A percentile compares a stretch with the other conserved stretches of the same genome.
These are phyloP conservation scores for Sycophila texana DNA, from an alignment of 2,888 invertebrate genomes.

Conservation along the genomic window DNA sequence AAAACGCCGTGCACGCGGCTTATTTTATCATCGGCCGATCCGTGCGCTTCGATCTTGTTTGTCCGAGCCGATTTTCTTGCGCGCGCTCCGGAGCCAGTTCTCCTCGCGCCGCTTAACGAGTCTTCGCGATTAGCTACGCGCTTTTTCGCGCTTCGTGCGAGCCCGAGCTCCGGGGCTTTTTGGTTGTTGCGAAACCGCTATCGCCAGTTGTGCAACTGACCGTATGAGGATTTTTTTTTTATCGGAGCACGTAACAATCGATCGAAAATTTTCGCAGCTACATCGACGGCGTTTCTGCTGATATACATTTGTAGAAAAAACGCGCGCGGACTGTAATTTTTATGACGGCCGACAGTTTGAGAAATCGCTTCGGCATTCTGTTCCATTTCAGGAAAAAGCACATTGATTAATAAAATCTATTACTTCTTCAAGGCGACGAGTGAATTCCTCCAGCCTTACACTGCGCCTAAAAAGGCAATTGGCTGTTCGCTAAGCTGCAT, in stretches of 20 bases:
- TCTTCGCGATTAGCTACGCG: background rate
- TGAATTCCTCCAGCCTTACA: constrained; percentile 9
- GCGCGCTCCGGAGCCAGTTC: background rate
- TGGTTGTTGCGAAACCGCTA: background rate
- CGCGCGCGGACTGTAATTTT: constrained; percentile 15
- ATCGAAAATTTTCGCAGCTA: background rate
- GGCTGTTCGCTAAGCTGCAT: background rate
- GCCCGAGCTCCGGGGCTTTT: background rate
- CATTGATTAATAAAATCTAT: constrained; percentile 50
- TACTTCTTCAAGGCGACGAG: constrained; percentile 31
- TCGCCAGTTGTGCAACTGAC: background rate
- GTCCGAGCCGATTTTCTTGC: too few species aligned
- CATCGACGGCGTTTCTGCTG: constrained; percentile 8
- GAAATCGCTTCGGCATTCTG: constrained; percentile 19
- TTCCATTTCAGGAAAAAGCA: constrained; percentile 40
- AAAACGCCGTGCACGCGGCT: constrained; percentile 13
- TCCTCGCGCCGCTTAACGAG: background rate
- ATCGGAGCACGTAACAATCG: background rate
- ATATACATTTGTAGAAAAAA: constrained; percentile 23
- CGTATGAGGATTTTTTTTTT: background rate
- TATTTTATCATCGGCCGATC: too few species aligned
- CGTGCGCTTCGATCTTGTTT: background rate
- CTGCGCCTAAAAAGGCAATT: background rate
- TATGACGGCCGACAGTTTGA: constrained; percentile 4
- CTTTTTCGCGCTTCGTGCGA: background rate